Evolutionary conservation across 2,113 vertebrate genomes (phyloP), one percentile per base, ranked within the genome.

Genomic region (Antechinus flavipes): DNA sequence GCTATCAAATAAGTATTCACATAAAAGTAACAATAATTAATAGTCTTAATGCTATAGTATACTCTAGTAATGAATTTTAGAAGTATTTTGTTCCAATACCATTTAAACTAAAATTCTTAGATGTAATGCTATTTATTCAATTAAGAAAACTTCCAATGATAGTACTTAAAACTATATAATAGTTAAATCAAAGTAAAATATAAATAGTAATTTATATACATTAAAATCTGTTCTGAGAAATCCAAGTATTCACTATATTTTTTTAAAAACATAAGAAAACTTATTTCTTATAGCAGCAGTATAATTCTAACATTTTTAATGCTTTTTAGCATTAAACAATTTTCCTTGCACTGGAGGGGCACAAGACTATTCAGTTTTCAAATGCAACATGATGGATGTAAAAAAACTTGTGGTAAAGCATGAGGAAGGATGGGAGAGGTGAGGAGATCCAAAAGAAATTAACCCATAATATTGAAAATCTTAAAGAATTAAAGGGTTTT

Each of bases 51-150:
- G 95, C 95, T 96, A 98, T 0, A 97, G 97, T 95, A 98, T 95
- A 97, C 96, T 97, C 98, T 98, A 98, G 94, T 0, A 27, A 98
- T 55, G 91, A 98, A 56, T 91, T 94, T 96, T 92, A 93, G 96
- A 97, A 76, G 4, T n/a, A n/a, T n/a, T 76, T n/a, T 92, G 61
- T 76, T 5, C 14, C 61, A 76, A 30, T n/a, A n/a, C 35, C 61
- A 76, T n/a, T 76, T 76, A 76, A 76, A 76, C 35, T 35, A n/a
- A 76, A 76, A n/a, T 76, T n/a, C 35, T 76, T 76, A n/a, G 35
- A n/a, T n/a, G 61, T n/a, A 76, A 76, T 76, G 3, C n/a, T 76
- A n/a, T 76, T 68, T 61, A 22, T 84, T 22, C 16, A 84, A 23
- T 84, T 42, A 42, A 84, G 19, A 84, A 84, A 42, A 84, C 68